Base-by-base conservation (phyloP, 2,113 vertebrate genomes). In the Saimiri boliviensis region DNA sequence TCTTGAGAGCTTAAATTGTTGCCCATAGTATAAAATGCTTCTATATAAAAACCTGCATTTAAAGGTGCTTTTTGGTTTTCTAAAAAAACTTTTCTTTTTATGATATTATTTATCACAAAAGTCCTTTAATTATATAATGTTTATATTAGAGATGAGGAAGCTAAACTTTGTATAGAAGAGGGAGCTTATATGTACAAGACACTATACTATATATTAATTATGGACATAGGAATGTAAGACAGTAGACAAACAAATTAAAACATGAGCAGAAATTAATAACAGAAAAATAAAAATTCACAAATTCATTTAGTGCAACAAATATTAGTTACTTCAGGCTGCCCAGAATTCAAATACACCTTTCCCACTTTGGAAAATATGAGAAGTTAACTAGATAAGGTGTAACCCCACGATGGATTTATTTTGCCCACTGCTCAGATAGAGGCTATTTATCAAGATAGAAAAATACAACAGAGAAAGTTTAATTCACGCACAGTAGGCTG, bases 41-140 rank as follows among this genome's bases (percentile, higher is more conserved):
- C 21, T 7, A 52, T 35, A 35, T 71, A 81, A 95, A 87, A 79
- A 27, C 19, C 6, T 40, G 45, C 6, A 92, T 79, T 86, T 40
- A 92, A 92, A 70, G 49, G 8, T 68, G 14, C 8, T 52, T 89
- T 82, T 32, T 27, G 35, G 3, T 37, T 42, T 66, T 14, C 25
- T 32, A 52, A 68, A 85, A 37, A 42, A 54, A 6, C 0, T 19
- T 45, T 79, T n/a, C 23, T 68, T 32, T 91, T 1, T 70, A 54
- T 80, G 12, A 89, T 80, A 56, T 76, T 89, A 83, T n/a, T 93
- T 73, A 93, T 93, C 25, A 81, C 40, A 79, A 76, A 89, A 86
- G 32, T 81, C 11, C 30, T 23, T 54, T 71, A 47, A 25, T 71
- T 74, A 45, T 56, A 16, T 81, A 70, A 58, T 82, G 9, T 71